phyloP scores from a whole-genome alignment of 2,797 vertebrate species.

The Salmo trutta region DNA sequence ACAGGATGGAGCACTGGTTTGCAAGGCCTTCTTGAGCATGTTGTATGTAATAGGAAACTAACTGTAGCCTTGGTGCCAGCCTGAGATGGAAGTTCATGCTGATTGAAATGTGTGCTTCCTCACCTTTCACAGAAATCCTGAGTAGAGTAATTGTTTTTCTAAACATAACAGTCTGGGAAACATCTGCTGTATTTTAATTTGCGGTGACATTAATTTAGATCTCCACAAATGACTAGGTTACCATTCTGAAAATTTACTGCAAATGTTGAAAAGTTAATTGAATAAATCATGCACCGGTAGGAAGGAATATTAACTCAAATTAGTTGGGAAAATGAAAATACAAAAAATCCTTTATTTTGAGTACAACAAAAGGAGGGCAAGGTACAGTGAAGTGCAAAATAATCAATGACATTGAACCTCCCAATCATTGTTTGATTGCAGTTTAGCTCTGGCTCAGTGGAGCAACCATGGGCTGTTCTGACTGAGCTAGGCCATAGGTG shows the following conservation, averaged over 20 bases:
- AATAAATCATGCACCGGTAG: neutral
- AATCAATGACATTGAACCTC: slow-evolving; percentile 43
- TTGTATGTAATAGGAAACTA: neutral
- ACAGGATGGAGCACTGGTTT: slow-evolving; percentile 30
- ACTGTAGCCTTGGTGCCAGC: neutral
- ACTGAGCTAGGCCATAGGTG: neutral
- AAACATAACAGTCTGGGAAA: neutral
- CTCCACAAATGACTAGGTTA: neutral
- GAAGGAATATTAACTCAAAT: neutral
- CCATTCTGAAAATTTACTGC: too few relatives aligned
- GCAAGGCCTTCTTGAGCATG: neutral
- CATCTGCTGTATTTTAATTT: neutral
- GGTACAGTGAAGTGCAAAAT: slow-evolving; percentile 49
- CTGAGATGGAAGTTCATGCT: neutral
- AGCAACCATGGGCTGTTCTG: neutral
- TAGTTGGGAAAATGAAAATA: neutral
- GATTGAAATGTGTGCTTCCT: neutral
- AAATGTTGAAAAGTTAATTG: neutral
- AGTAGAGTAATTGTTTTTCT: neutral
- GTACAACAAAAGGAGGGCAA: neutral
- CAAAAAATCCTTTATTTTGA: slow-evolving; percentile 51
- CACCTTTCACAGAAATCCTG: too few relatives aligned
- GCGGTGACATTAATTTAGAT: neutral
- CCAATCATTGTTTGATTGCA: neutral
- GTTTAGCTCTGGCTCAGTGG: neutral